Percentiles rank a stretch among this genome's conserved stretches.
Conservation (phyloP, 2,113 vertebrate genomes). For the Callionymus lyra region DNA sequence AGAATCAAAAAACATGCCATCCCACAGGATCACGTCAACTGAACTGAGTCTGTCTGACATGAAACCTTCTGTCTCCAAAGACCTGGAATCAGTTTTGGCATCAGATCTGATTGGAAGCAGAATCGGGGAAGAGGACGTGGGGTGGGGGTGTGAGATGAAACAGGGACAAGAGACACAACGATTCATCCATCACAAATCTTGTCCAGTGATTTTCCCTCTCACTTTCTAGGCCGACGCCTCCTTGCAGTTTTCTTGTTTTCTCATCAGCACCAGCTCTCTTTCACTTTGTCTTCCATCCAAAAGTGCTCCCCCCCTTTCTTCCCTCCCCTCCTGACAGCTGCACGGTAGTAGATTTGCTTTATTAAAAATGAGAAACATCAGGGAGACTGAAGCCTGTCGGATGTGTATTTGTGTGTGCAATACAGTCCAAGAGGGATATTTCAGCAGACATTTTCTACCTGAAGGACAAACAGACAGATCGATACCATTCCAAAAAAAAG, state of each 20-base stretch:
- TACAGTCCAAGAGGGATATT: conserved; percentile 20
- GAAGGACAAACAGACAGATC: too few relatives aligned
- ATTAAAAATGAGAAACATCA: conserved; percentile 26
- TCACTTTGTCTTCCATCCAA: conserved; percentile 3
- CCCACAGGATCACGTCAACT: neutral
- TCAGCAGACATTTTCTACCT: neutral
- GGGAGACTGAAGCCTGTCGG: conserved; percentile 30
- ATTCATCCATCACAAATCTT: conserved; percentile 37
- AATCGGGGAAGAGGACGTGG: conserved; percentile 1
- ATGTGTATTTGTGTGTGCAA: conserved; percentile 17
- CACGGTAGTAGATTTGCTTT: conserved; percentile 7
- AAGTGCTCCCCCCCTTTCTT: conserved; percentile 1
- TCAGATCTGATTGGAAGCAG: conserved; percentile 22
- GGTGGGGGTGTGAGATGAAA: conserved; percentile 10
- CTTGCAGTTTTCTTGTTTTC: conserved; percentile 4
- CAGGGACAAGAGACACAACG: conserved; percentile 9
- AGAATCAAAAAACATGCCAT: conserved; percentile 1
- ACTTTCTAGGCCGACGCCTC: conserved; percentile 2
- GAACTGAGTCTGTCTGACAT: neutral
- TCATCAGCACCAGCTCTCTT: neutral
- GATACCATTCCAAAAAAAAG: too few relatives aligned
- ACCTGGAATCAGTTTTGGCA: conserved; percentile 4
- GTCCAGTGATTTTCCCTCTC: conserved; percentile 16
- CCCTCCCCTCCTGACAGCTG: neutral
- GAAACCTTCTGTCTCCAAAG: conserved; percentile 2